Evolutionary conservation across 2,113 vertebrate species (phyloP).

Genomic region (Elanoides forficatus): DNA sequence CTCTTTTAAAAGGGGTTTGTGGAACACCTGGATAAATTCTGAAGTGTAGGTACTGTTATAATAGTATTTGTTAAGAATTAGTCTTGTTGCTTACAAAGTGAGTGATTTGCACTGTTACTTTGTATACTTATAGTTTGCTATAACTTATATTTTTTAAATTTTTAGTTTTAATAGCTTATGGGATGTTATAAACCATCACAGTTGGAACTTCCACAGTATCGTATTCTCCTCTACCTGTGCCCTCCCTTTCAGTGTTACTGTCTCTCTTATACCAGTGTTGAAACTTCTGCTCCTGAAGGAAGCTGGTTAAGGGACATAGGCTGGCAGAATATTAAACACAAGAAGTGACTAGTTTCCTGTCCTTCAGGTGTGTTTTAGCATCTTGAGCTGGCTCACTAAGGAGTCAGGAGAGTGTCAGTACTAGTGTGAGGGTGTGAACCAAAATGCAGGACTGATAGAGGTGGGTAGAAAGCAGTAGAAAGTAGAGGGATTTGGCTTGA

Average conservation of each 20-base stretch:
- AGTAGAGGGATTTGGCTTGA: background rate
- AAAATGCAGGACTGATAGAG: background rate
- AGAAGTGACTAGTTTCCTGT: background rate
- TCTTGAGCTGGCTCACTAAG: background rate
- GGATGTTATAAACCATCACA: background rate
- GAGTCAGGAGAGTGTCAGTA: background rate
- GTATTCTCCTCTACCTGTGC: background rate
- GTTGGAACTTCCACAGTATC: background rate
- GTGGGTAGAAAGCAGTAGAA: background rate
- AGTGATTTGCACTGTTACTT: background rate
- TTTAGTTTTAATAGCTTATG: background rate
- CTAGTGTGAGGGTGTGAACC: background rate
- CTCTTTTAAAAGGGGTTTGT: background rate
- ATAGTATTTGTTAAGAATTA: background rate
- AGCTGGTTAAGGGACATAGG: background rate
- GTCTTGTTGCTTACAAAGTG: background rate
- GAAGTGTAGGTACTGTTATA: background rate
- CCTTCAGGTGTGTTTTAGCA: background rate
- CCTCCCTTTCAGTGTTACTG: background rate
- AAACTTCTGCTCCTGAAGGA: background rate
- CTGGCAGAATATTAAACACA: background rate
- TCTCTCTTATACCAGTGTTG: background rate
- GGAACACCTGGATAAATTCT: background rate
- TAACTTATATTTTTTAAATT: background rate
- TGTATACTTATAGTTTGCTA: background rate